phyloP scores from a whole-genome alignment of 2,888 invertebrate genomes.

The Microctonus hyperodae region DNA sequence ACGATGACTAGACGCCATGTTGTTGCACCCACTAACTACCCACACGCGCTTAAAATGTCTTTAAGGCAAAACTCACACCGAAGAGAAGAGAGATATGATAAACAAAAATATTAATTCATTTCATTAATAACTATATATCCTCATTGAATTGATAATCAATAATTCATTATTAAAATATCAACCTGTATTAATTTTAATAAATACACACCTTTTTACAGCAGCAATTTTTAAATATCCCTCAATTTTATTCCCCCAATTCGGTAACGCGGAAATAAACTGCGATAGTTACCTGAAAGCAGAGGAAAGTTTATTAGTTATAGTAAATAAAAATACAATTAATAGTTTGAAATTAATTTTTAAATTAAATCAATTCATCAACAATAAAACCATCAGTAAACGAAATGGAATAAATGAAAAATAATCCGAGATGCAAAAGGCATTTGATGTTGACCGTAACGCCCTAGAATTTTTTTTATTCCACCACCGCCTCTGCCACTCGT shows the following conservation, averaged over 20 bases:
- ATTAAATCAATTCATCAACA: not conserved
- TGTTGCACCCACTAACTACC: constrained; percentile 53
- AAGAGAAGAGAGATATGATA: constrained; percentile 17
- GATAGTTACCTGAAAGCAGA: constrained; percentile 31
- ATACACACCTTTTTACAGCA: not conserved
- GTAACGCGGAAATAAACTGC: not conserved
- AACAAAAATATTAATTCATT: too few relatives aligned
- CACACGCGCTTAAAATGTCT: constrained; percentile 39
- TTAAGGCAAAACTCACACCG: constrained; percentile 28
- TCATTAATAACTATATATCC: too few relatives aligned
- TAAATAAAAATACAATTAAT: not conserved
- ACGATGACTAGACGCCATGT: constrained; percentile 52
- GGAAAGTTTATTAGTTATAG: not conserved
- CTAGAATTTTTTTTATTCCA: not conserved
- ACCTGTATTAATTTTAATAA: not conserved
- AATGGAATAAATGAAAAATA: not conserved
- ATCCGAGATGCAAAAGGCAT: not conserved
- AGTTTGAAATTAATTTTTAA: not conserved
- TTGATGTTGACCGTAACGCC: not conserved
- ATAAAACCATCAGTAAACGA: not conserved
- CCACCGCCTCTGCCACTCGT: not conserved
- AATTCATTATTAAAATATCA: not conserved
- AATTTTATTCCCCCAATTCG: not conserved
- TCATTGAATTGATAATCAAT: not conserved
- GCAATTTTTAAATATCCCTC: not conserved